These are phyloP conservation scores for Lamproptera curius DNA, from an alignment of 2,888 invertebrate species.

Conservation along the genomic window DNA sequence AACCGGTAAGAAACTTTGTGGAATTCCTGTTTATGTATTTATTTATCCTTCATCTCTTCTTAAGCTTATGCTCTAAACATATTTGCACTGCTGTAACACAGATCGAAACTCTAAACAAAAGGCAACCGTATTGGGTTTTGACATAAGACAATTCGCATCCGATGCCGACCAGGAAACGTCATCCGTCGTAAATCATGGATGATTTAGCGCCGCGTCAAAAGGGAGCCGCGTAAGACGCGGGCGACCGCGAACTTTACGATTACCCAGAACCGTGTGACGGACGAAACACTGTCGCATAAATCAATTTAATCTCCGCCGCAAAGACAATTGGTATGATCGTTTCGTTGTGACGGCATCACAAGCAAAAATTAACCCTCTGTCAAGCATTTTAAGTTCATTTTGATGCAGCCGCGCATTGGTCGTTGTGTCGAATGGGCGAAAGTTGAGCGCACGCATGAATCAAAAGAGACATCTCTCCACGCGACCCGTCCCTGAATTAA, in stretches of 20 bases:
- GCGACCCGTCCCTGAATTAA: slow-evolving; percentile 38
- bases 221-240: slow-evolving; percentile 43
- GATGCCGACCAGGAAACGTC: slow-evolving; percentile 38
- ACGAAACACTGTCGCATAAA: slow-evolving; percentile 61
- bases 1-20: too few relatives aligned
- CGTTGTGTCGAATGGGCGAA: slow-evolving; percentile 8
- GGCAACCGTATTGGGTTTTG: neutral
- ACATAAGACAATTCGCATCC: neutral
- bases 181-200: slow-evolving; percentile 46
- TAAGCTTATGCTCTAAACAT: too few relatives aligned
- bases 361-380: slow-evolving; percentile 11
- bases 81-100: too few relatives aligned
- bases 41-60: too few relatives aligned
- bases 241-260: slow-evolving; percentile 51
- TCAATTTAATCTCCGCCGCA: slow-evolving; percentile 64
- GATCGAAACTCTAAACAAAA: too few relatives aligned
- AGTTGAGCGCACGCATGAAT: slow-evolving; percentile 52
- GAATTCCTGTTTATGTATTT: too few relatives aligned
- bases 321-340: slow-evolving; percentile 58
- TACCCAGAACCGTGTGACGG: slow-evolving; percentile 58
- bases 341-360: slow-evolving; percentile 12
- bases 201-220: slow-evolving; percentile 62
- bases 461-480: slow-evolving; percentile 45
- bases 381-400: neutral
- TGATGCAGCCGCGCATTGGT: neutral